A percentile compares a stretch with the other conserved stretches of the same genome.
Conservation (phyloP, 2,888 invertebrate genomes). For the Marasmarcha lunaedactyla region DNA sequence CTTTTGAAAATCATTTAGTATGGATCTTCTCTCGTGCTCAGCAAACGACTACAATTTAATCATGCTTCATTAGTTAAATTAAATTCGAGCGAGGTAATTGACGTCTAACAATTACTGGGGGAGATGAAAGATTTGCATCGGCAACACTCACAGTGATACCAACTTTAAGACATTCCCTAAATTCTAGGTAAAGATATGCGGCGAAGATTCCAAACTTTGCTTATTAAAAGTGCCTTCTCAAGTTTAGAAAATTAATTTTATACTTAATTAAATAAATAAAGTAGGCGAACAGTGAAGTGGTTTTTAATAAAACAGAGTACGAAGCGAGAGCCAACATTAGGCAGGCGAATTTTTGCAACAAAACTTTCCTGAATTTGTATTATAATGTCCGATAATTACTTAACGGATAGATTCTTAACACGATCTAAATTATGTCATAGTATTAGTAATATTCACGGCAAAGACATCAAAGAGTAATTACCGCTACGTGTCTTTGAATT, state of each 20-base stretch:
- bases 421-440: slow-evolving; percentile 1
- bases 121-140: slow-evolving; percentile 28
- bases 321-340: too few relatives aligned
- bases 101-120: slow-evolving; percentile 54
- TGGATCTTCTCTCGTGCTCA: slow-evolving; percentile 13
- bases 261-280: slow-evolving; percentile 32
- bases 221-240: slow-evolving; percentile 33
- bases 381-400: too few relatives aligned
- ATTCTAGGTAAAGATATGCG: slow-evolving; percentile 20
- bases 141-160: slow-evolving; percentile 36
- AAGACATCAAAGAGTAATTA: slow-evolving; percentile 5
- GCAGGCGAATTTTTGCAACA: too few relatives aligned
- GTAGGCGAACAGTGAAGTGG: slow-evolving; percentile 24
- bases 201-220: slow-evolving; percentile 21
- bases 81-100: slow-evolving; percentile 64
- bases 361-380: too few relatives aligned
- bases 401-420: too few relatives aligned
- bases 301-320: background rate
- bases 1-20: slow-evolving; percentile 9
- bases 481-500: background rate
- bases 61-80: slow-evolving; percentile 68
- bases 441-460: slow-evolving; percentile 11
- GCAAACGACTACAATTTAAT: slow-evolving; percentile 66
- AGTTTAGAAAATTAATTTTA: slow-evolving; percentile 28
- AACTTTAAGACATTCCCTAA: slow-evolving; percentile 26